Evolutionary conservation across 2,797 vertebrate species (phyloP), one percentile per base, ranked within the genome.

Genomic region (Euphonia xanthogaster): DNA sequence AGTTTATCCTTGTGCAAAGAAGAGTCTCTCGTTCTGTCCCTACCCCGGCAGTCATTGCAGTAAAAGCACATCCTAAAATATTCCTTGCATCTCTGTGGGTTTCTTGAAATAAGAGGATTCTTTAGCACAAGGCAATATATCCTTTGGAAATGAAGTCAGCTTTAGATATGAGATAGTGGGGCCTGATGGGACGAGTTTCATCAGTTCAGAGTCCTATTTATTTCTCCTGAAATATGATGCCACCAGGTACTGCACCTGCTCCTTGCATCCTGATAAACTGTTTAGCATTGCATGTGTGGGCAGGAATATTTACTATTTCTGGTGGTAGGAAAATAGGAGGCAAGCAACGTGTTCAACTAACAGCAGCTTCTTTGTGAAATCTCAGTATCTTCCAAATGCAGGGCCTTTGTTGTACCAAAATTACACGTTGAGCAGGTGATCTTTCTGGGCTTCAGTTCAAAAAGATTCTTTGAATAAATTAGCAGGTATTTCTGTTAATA

Each of bases 161-260:
- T 66, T 63, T 88, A 93, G 73, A 28, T 75, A 44, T 63, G 73
- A 91, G 86, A 68, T 54, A 86, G 86, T 17, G 14, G 48, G 60
- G 73, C 47, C 88, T 92, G 90, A 90, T 87, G 88, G 70, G 74
- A 93, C 68, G 63, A 80, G 67, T 73, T 86, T 50, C 73, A 88
- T 88, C 75, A 48, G 60, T 93, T 88, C 81, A 80, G 86, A 67
- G 57, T 10, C n/a, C 54, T 71, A 33, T 75, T 96, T 93, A 93
- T 95, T 92, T 86, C 72, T 90, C 37, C 72, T 75, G 85, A 94
- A 94, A 94, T 95, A 96, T 77, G 53, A 74, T 75, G 73, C 76
- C 89, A 96, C 82, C 87, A 91, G 89, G 89, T 91, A 83, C 76
- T 75, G 85, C 94, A 96, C 87, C 94, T 94, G 95, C 66, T 91